A percentile compares a stretch with the other conserved stretches of the same genome.
Evolutionary conservation across 2,888 invertebrate genomes (phyloP).

Genomic region (Nipponacmea schrenckii): DNA sequence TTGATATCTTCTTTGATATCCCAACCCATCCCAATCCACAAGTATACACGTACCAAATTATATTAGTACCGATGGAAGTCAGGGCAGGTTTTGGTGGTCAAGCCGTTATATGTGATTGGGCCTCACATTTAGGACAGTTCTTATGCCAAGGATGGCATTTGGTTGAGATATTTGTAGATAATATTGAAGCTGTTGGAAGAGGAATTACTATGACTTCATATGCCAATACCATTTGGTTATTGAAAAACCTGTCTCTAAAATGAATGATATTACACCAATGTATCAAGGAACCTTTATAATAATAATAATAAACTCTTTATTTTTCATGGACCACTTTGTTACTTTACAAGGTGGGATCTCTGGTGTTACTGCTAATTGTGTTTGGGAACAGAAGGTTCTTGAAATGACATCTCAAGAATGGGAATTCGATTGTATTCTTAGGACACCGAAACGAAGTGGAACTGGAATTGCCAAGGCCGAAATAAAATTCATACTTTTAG

Average conservation of each 20-base stretch:
- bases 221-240: constrained; percentile 58
- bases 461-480: background rate
- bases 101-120: constrained; percentile 51
- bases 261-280: constrained; percentile 49
- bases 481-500: constrained; percentile 41
- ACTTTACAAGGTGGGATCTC: constrained; percentile 39
- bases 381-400: constrained; percentile 56
- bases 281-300: constrained; percentile 60
- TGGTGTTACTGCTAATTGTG: constrained; percentile 24
- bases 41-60: constrained; percentile 52
- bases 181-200: constrained; percentile 2
- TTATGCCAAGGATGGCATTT: constrained; percentile 59
- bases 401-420: constrained; percentile 58
- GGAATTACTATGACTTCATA: constrained; percentile 19
- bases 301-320: no score
- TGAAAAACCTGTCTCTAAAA: constrained; percentile 54
- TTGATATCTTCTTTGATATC: constrained; percentile 61
- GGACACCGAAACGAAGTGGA: constrained; percentile 39
- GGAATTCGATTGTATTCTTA: constrained; percentile 57
- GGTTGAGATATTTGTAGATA: constrained; percentile 59
- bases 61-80: constrained; percentile 33
- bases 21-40: constrained; percentile 41
- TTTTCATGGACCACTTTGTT: constrained; percentile 53
- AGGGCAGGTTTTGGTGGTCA: constrained; percentile 24
- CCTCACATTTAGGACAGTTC: constrained; percentile 46